Evolutionary conservation across 2,113 vertebrate species (phyloP), one percentile per base, ranked within the genome.

Genomic region (Brachypteracias leptosomus): DNA sequence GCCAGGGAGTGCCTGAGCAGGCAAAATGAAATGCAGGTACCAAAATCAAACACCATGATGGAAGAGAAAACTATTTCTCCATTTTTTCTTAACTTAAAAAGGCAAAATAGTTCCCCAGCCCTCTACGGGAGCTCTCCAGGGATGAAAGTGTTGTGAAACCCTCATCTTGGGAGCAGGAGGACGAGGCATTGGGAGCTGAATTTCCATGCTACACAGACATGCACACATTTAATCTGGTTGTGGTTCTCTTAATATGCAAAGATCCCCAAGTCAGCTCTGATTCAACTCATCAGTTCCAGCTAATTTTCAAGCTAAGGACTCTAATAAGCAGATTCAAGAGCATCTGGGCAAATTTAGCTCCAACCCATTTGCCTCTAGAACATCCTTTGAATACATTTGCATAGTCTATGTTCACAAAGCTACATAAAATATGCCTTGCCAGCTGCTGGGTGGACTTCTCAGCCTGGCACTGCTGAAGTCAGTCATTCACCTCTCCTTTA

Each of bases 321-420:
- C 87, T 82, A 85, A 91, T 61, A 92, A 94, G 58, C 89, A 93
- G 78, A 91, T 88, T 95, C 66, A 76, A 92, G 89, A 96, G 89
- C 89, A 91, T 95, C 81, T 93, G 91, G 80, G 74, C 89, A 89
- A 95, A 93, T 94, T 92, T 89, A 96, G 77, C 94, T 95, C 89
- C 89, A 94, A 95, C 67, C 81, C 88, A 51, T 95, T 96, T 96
- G 89, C 84, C 36, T 95, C 8, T 51, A 87, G 87, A 96, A 89
- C 85, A 85, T 79, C 87, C 81, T 95, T 82, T 96, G 95, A 89
- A 95, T 95, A 91, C 28, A 91, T 95, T 95, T 96, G 85, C 93
- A 87, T 87, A 92, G 85, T 49, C 54, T 68, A 58, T 72, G 58
- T 67, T 97, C 89, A 58, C 65, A 79, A 49, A 91, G 58, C 81